Evolutionary conservation across 2,888 invertebrate genomes (phyloP).

Genomic region (Ophion obscuratus): DNA sequence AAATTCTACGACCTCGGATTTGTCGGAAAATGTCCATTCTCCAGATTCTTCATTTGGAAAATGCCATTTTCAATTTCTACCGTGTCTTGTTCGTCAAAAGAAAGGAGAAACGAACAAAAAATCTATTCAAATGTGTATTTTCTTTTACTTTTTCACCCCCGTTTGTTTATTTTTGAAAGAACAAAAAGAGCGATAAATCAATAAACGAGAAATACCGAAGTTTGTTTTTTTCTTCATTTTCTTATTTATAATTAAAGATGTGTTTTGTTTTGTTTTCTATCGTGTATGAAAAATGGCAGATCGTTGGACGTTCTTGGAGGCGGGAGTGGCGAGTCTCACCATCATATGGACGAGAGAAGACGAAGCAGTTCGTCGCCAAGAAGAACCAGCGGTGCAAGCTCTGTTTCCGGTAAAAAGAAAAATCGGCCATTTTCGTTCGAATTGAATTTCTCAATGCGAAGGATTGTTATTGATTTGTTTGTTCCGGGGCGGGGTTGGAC

Average conservation of each 20-base stretch:
- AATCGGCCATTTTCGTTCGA: background rate
- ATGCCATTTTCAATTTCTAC: no score
- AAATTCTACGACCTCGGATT: background rate
- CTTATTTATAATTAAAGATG: background rate
- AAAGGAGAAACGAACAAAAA: no score
- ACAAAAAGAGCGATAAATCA: no score
- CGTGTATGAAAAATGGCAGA: slow-evolving; percentile 62
- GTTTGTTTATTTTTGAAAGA: no score
- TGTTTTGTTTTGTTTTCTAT: background rate
- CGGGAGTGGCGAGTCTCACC: slow-evolving; percentile 73
- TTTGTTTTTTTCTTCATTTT: no score
- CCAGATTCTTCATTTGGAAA: no score
- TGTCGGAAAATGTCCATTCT: background rate
- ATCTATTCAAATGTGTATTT: no score
- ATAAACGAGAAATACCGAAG: no score
- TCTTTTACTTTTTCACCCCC: no score
- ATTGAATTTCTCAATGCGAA: background rate
- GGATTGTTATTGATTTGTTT: background rate
- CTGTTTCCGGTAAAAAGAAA: slow-evolving; percentile 87
- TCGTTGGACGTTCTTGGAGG: slow-evolving; percentile 79
- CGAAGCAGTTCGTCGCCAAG: slow-evolving; percentile 85
- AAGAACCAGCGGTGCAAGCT: slow-evolving; percentile 92
- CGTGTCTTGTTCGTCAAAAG: no score
- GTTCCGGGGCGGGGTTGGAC: background rate
- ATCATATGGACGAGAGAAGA: slow-evolving; percentile 76